Percentiles rank a stretch among this genome's conserved stretches.
phyloP scores from a whole-genome alignment of 1,140 invertebrate species.

The Mercenaria mercenaria region DNA sequence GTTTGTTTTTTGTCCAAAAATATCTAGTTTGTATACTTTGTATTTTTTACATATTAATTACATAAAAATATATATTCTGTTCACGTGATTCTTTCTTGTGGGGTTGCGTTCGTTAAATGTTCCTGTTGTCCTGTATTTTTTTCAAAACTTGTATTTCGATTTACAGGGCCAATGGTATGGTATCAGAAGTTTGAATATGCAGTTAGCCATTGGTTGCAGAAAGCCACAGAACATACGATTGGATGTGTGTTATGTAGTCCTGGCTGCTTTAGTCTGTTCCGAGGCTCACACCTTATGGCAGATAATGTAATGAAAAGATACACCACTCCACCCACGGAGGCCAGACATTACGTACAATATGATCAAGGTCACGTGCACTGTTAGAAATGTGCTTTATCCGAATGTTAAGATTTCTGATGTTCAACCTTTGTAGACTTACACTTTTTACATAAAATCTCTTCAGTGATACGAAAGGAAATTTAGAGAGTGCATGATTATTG shows the following conservation, averaged over 20 bases:
- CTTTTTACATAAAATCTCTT: too few species aligned
- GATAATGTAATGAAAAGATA: slow-evolving; percentile 89
- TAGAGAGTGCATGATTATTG: too few species aligned
- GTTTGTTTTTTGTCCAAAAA: too few species aligned
- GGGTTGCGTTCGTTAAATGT: too few species aligned
- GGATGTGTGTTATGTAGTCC: slow-evolving; percentile 90
- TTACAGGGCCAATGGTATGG: slow-evolving; percentile 88
- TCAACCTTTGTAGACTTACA: too few species aligned
- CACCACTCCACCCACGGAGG: slow-evolving; percentile 87
- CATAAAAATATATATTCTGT: too few species aligned
- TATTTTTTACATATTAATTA: too few species aligned
- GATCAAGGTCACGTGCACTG: slow-evolving; percentile 87
- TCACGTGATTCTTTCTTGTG: too few species aligned
- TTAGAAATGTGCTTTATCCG: background rate
- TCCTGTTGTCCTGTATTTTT: too few species aligned
- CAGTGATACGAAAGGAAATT: too few species aligned
- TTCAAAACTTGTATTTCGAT: too few species aligned
- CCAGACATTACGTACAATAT: slow-evolving; percentile 89
- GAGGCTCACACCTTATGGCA: slow-evolving; percentile 89
- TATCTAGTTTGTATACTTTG: too few species aligned
- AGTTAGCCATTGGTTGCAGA: slow-evolving; percentile 90
- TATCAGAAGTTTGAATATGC: slow-evolving; percentile 91
- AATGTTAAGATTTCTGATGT: background rate
- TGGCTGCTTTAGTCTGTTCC: slow-evolving; percentile 89
- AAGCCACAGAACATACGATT: slow-evolving; percentile 89